These are phyloP conservation scores for Erpobdella octoculata DNA, from an alignment of 2,888 invertebrate genomes.

Conservation along the genomic window DNA sequence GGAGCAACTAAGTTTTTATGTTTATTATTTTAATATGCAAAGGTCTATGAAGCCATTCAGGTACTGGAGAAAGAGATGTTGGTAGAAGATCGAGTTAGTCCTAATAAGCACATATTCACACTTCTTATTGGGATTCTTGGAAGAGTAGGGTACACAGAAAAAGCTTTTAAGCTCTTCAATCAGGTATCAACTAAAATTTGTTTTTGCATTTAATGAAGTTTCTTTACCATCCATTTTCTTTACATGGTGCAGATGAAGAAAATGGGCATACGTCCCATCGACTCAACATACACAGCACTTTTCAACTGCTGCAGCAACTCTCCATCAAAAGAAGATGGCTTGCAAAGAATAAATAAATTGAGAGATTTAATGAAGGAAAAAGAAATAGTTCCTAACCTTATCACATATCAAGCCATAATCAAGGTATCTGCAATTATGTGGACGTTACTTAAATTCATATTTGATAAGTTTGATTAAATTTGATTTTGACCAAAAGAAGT, in stretches of 20 bases:
- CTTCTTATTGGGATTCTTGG: slow-evolving; percentile 76
- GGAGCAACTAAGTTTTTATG: background rate
- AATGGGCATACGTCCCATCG: slow-evolving; percentile 62
- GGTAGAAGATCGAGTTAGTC: slow-evolving; percentile 66
- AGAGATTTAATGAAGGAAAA: slow-evolving; percentile 65
- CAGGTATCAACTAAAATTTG: slow-evolving; percentile 49
- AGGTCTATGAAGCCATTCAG: slow-evolving; percentile 66
- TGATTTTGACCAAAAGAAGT: background rate
- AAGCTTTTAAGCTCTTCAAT: slow-evolving; percentile 74
- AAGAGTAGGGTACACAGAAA: slow-evolving; percentile 72
- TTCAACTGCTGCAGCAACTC: slow-evolving; percentile 81
- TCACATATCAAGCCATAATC: slow-evolving; percentile 78
- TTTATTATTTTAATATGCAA: slow-evolving; percentile 8
- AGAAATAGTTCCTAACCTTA: slow-evolving; percentile 61
- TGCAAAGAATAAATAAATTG: slow-evolving; percentile 63
- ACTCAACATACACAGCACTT: slow-evolving; percentile 72
- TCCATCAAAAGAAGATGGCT: slow-evolving; percentile 61
- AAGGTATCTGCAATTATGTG: slow-evolving; percentile 53
- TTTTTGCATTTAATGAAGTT: background rate
- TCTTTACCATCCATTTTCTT: background rate
- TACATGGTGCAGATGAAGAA: slow-evolving; percentile 63
- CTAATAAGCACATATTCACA: slow-evolving; percentile 70
- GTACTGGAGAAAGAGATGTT: slow-evolving; percentile 70
- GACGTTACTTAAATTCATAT: background rate
- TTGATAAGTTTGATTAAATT: background rate